Conservation (phyloP, 2,113 vertebrate genomes). For the Anoplopoma fimbria region DNA sequence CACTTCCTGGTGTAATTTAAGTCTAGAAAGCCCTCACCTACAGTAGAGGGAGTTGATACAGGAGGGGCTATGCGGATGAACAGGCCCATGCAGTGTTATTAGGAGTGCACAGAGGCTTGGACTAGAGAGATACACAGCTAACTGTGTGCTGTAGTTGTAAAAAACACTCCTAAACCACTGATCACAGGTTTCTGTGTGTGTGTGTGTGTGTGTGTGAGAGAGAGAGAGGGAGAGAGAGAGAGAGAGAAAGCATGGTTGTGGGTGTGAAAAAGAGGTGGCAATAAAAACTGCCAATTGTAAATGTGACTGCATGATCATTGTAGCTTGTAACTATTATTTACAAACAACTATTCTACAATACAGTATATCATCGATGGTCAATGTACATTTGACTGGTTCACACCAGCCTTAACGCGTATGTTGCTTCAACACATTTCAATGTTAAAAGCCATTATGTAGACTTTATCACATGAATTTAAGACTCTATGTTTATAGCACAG, state of each 20-base stretch:
- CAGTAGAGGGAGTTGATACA: slow-evolving; percentile 31
- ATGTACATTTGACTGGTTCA: slow-evolving; percentile 54
- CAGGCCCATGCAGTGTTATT: slow-evolving; percentile 60
- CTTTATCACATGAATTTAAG: slow-evolving; percentile 46
- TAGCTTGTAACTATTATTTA: slow-evolving; percentile 67
- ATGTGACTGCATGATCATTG: slow-evolving; percentile 72
- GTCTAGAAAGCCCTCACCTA: slow-evolving; percentile 30
- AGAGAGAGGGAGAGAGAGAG: background rate
- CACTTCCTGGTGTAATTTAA: slow-evolving; percentile 52
- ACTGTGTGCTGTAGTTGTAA: slow-evolving; percentile 41
- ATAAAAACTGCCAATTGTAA: slow-evolving; percentile 57
- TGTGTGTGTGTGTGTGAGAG: slow-evolving; percentile 1
- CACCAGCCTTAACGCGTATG: slow-evolving; percentile 38
- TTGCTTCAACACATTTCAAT: slow-evolving; percentile 61
- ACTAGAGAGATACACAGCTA: slow-evolving; percentile 32
- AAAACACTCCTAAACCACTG: slow-evolving; percentile 49
- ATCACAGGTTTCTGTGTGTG: slow-evolving; percentile 41
- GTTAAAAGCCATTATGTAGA: slow-evolving; percentile 57
- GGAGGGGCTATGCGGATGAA: slow-evolving; percentile 29
- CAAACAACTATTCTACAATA: slow-evolving; percentile 63
- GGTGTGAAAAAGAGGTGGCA: background rate
- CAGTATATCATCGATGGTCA: slow-evolving; percentile 61
- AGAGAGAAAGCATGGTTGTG: background rate
- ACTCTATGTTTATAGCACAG: slow-evolving; percentile 52
- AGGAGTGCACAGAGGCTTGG: slow-evolving; percentile 43